phyloP scores from a whole-genome alignment of 2,797 vertebrate genomes.

The Tamandua tetradactyla region DNA sequence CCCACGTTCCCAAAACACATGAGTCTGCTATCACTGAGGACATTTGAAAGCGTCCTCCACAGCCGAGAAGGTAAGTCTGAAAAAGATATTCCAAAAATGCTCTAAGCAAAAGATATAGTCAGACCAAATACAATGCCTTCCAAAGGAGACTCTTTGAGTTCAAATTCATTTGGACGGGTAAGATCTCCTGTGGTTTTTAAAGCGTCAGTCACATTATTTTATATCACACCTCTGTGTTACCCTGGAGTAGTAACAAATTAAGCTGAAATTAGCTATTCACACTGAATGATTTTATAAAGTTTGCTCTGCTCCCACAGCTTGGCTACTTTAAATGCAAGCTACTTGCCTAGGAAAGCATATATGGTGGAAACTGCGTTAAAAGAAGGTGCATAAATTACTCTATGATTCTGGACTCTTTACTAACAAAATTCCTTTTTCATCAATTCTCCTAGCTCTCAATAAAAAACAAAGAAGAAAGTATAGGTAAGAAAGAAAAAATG shows the following conservation, averaged over 20 bases:
- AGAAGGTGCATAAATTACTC: conserved; percentile 34
- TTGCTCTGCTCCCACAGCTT: conserved; percentile 22
- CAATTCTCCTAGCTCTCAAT: not conserved
- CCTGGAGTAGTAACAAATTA: conserved; percentile 74
- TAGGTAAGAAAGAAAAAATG: not conserved
- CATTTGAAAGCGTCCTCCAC: not conserved
- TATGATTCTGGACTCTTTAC: not conserved
- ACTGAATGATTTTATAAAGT: conserved; percentile 67
- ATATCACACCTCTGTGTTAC: conserved; percentile 50
- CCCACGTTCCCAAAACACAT: not conserved
- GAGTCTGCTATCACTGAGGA: not conserved
- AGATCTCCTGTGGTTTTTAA: not conserved
- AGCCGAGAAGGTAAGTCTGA: not conserved
- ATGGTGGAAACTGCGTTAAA: conserved; percentile 8
- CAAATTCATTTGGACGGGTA: not conserved
- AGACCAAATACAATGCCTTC: not conserved
- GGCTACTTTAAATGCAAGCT: conserved; percentile 59
- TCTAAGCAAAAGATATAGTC: not conserved
- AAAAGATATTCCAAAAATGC: not conserved
- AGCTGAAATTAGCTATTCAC: conserved; percentile 59
- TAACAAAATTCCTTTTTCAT: conserved; percentile 3
- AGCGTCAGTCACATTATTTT: not conserved
- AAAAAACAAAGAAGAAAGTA: conserved; percentile 2
- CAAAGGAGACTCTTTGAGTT: not conserved
- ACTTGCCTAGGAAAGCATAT: conserved; percentile 17